A percentile compares a stretch with the other conserved stretches of the same genome.
phyloP scores from a whole-genome alignment of 1,140 invertebrate species.

The Drosophila micromelanica region DNA sequence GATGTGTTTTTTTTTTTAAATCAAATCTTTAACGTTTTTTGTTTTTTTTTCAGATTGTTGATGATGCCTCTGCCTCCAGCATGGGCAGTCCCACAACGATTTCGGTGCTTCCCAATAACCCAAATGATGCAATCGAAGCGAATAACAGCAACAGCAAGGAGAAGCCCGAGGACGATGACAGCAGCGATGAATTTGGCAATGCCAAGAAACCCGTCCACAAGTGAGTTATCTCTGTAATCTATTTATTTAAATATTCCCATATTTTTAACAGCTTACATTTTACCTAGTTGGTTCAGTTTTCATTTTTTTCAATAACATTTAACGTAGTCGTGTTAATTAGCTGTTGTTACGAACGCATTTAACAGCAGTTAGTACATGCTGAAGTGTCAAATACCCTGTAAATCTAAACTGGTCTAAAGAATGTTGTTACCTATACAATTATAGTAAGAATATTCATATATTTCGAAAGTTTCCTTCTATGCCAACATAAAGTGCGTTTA shows the following conservation, averaged over 20 bases:
- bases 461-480: no score
- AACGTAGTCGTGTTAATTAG: conserved; percentile 29
- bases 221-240: conserved; percentile 38
- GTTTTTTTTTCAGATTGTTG: conserved; percentile 44
- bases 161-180: conserved; percentile 57
- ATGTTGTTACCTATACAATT: neutral
- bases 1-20: neutral
- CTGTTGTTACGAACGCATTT: neutral
- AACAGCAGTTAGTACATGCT: neutral
- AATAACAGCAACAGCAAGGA: conserved; percentile 12
- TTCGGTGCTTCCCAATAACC: conserved; percentile 17
- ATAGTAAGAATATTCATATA: neutral
- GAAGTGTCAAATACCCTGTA: conserved; percentile 15
- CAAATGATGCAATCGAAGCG: conserved; percentile 27
- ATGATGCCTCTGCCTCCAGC: conserved; percentile 56
- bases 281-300: neutral
- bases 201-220: conserved; percentile 59
- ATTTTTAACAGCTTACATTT: neutral
- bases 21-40: neutral
- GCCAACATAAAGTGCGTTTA: no score
- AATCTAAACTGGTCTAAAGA: neutral
- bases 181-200: conserved; percentile 69
- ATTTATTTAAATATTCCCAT: neutral
- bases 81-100: conserved; percentile 46
- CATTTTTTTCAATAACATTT: conserved; percentile 32